Conservation (phyloP, 2,113 vertebrate genomes). For the Brachyistius frenatus region DNA sequence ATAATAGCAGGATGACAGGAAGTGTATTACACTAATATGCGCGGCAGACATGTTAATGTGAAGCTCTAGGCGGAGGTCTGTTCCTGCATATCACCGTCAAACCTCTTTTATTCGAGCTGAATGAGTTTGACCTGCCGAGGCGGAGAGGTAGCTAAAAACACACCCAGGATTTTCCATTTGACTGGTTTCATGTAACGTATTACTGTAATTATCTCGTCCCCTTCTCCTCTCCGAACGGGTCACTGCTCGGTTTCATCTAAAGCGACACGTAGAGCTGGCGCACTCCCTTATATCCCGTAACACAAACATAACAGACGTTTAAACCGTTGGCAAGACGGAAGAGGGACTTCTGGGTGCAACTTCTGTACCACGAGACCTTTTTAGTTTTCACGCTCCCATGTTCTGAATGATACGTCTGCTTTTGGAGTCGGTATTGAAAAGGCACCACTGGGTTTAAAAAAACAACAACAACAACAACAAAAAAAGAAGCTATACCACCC, state of each 20-base stretch:
- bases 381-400: no score
- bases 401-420: no score
- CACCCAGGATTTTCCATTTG: constrained; percentile 21
- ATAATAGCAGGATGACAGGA: constrained; percentile 9
- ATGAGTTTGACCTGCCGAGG: constrained; percentile 32
- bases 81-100: constrained; percentile 13
- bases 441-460: no score
- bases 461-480: no score
- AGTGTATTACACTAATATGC: neutral
- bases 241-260: constrained; percentile 33
- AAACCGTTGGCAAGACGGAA: constrained; percentile 1
- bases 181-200: constrained; percentile 29
- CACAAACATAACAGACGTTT: constrained; percentile 7
- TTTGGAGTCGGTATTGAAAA: neutral
- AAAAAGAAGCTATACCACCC: no score
- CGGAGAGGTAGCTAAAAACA: neutral
- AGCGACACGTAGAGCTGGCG: constrained; percentile 4
- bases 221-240: constrained; percentile 45
- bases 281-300: neutral
- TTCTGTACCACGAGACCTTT: neutral
- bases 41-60: constrained; percentile 1
- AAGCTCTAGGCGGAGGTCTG: neutral
- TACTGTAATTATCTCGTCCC: constrained; percentile 56
- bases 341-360: neutral
- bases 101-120: neutral